These are phyloP conservation scores for Ptychodera flava DNA, from an alignment of 35 echinoderm and acorn worm genomes.

Conservation along the genomic window DNA sequence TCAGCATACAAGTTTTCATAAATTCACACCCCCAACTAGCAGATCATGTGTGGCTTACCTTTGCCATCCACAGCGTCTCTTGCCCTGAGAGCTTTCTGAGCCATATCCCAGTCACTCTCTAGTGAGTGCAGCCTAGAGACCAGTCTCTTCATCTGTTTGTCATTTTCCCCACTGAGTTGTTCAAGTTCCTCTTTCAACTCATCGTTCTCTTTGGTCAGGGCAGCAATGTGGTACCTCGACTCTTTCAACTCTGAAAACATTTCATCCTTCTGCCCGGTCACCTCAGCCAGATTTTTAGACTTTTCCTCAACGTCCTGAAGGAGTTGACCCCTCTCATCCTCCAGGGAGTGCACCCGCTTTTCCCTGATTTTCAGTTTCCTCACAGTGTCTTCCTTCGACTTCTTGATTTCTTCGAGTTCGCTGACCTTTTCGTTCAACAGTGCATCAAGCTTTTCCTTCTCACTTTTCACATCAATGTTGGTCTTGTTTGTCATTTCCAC, in stretches of 20 bases:
- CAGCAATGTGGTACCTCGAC: conserved; percentile 19
- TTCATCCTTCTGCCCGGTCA: conserved; percentile 9
- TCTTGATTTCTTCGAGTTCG: conserved; percentile 2
- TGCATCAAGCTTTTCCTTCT: conserved; percentile 4
- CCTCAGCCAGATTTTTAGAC: conserved; percentile 6
- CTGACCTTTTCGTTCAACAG: conserved; percentile 16
- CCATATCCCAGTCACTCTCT: conserved; percentile 35
- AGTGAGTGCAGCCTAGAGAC: conserved; percentile 12
- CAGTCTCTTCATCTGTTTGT: conserved; percentile 13
- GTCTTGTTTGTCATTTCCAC: conserved; percentile 20
- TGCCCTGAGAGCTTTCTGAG: conserved; percentile 22
- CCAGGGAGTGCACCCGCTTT: conserved; percentile 6
- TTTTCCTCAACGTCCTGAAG: background rate
- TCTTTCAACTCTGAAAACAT: conserved; percentile 27
- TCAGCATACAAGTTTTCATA: too few relatives aligned
- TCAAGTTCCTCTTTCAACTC: background rate
- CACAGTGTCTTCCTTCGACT: background rate
- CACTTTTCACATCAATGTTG: conserved; percentile 2
- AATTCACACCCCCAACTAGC: too few relatives aligned
- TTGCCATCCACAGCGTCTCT: conserved; percentile 36
- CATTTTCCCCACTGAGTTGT: background rate
- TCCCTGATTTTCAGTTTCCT: conserved; percentile 24
- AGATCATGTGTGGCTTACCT: too few relatives aligned
- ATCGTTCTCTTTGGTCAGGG: conserved; percentile 17
- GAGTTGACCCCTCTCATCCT: conserved; percentile 10